Conservation (phyloP, 2,888 invertebrate genomes). For the Fragum sueziense region DNA sequence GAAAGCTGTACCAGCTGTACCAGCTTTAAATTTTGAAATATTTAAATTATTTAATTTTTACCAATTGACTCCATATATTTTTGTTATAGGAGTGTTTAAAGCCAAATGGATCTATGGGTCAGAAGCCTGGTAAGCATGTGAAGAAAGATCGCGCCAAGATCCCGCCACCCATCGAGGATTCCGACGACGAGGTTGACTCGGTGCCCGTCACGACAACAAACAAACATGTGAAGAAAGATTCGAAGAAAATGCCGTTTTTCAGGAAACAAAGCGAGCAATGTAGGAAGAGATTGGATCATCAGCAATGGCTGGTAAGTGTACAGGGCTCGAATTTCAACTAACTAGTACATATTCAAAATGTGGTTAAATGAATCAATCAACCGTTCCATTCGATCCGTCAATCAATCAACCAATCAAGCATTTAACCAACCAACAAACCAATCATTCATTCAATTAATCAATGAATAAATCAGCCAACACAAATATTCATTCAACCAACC, state of each 20-base stretch:
- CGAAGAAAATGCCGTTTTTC: conserved; percentile 68
- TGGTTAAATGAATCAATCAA: no score
- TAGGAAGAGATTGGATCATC: conserved; percentile 69
- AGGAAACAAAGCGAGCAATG: conserved; percentile 72
- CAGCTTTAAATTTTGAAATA: neutral
- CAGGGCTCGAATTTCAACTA: no score
- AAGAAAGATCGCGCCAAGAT: conserved; percentile 12
- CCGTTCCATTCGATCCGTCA: no score
- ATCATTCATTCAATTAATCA: no score
- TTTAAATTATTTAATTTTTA: neutral
- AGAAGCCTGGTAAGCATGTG: conserved; percentile 32
- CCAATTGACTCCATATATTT: neutral
- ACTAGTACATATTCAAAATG: no score
- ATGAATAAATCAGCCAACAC: no score
- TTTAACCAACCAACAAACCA: no score
- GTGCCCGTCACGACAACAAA: neutral
- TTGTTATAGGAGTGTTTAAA: conserved; percentile 14
- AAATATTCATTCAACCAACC: no score
- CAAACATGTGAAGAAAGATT: conserved; percentile 23
- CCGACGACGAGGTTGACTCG: conserved; percentile 6
- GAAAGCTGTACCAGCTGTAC: no score
- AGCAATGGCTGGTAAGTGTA: conserved; percentile 69
- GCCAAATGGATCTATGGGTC: conserved; percentile 44
- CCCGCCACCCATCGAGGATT: neutral
- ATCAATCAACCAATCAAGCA: no score